phyloP scores from a whole-genome alignment of 2,113 vertebrate species.

The chimpanzee (Pan troglodytes) region NHGRI_mPanTro3-v2.1_pri NC_072411.2:78790001-78790500 shows the following conservation, averaged over 20 bases:
- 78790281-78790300: background rate
- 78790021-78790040: too few relatives aligned
- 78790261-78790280: background rate
- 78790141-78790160: background rate
- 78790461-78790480: background rate
- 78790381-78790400: background rate
- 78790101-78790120: too few relatives aligned
- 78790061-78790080: too few relatives aligned
- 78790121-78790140: too few relatives aligned
- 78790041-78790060: too few relatives aligned
- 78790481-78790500: background rate
- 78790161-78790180: background rate
- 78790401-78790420: background rate
- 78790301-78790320: background rate
- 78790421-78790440: background rate
- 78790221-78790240: background rate
- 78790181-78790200: slow-evolving; percentile 24
- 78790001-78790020: too few relatives aligned
- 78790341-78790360: background rate
- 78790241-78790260: background rate
- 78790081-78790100: too few relatives aligned
- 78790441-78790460: slow-evolving; percentile 17
- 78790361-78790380: background rate
- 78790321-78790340: background rate
- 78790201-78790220: background rate